Evolutionary conservation across 2,113 vertebrate species (phyloP).

Genomic region (Collichthys lucidus): DNA sequence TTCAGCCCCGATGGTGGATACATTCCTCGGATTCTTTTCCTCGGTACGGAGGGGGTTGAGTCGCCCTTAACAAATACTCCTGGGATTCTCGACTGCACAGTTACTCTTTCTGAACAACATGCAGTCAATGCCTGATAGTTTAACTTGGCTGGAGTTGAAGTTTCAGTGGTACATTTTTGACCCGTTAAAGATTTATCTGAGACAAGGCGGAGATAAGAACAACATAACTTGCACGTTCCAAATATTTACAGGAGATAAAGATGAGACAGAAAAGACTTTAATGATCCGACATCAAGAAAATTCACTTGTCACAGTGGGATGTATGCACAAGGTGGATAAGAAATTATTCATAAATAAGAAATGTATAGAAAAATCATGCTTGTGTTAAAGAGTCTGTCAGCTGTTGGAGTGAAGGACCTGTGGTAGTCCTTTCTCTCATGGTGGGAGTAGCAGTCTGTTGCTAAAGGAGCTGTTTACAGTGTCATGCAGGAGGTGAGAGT

Average conservation of each 20-base stretch:
- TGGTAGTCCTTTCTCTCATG: no score
- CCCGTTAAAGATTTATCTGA: not conserved
- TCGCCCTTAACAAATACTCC: conserved; percentile 18
- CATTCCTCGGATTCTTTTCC: conserved; percentile 97
- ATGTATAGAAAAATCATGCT: no score
- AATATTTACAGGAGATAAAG: not conserved
- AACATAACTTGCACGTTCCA: not conserved
- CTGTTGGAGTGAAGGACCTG: no score
- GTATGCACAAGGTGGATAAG: no score
- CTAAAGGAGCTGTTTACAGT: no score
- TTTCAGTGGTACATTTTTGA: not conserved
- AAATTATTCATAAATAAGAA: no score
- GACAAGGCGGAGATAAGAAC: not conserved
- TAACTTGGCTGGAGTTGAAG: not conserved
- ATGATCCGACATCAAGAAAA: no score
- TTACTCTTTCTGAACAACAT: not conserved
- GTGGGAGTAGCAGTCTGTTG: no score
- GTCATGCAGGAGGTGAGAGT: no score
- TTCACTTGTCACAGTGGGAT: no score
- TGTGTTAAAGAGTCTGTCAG: no score
- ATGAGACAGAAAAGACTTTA: no score
- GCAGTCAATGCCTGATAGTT: not conserved
- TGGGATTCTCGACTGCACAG: conserved; percentile 3
- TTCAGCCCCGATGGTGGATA: conserved; percentile 97
- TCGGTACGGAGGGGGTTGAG: conserved; percentile 84